phyloP scores from a whole-genome alignment of 2,113 vertebrate species.

The human region GRCh38 chrX:100359501-100360000 shows the following conservation, averaged over 20 bases:
- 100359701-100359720: too few species aligned
- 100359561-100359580: background rate
- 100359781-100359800: too few species aligned
- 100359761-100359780: too few species aligned
- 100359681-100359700: too few species aligned
- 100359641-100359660: too few species aligned
- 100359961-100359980: constrained; percentile 45
- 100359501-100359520: background rate
- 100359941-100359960: constrained; percentile 15
- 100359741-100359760: too few species aligned
- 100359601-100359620: too few species aligned
- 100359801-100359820: too few species aligned
- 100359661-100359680: too few species aligned
- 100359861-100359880: background rate
- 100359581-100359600: background rate
- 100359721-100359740: too few species aligned
- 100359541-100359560: constrained; percentile 23
- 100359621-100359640: too few species aligned
- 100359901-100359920: background rate
- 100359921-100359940: background rate
- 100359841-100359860: background rate
- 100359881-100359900: background rate
- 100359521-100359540: background rate
- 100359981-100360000: constrained; percentile 1
- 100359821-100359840: too few species aligned